These are phyloP conservation scores for Lampropteryx suffumata DNA, from an alignment of 2,888 invertebrate genomes.

Conservation along the genomic window DNA sequence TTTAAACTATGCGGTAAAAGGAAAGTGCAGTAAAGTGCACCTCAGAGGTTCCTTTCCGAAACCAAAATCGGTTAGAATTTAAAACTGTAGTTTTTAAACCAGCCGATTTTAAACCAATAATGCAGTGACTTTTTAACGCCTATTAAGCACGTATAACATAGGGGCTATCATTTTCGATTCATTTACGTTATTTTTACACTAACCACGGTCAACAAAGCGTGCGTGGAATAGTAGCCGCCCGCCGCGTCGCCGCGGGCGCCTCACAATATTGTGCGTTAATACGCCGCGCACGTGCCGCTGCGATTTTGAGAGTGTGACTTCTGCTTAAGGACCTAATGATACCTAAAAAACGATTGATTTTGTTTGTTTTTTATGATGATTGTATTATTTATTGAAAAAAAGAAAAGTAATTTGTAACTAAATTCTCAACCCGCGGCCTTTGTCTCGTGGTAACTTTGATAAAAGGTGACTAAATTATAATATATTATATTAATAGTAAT, in stretches of 20 bases:
- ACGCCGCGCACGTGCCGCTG: conserved; percentile 52
- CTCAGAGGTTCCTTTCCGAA: too few relatives aligned
- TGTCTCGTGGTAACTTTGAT: too few relatives aligned
- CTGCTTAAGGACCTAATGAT: conserved; percentile 39
- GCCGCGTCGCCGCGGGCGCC: conserved; percentile 56
- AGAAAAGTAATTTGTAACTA: too few relatives aligned
- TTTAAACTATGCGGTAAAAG: too few relatives aligned
- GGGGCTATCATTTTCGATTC: conserved; percentile 35
- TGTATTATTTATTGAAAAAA: too few relatives aligned
- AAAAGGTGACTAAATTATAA: too few relatives aligned
- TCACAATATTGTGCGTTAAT: conserved; percentile 55
- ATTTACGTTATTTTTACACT: conserved; percentile 41
- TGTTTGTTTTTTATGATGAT: too few relatives aligned
- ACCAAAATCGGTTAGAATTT: too few relatives aligned
- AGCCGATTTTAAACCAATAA: background rate
- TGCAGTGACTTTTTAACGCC: conserved; percentile 22
- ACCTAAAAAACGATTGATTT: conserved; percentile 13
- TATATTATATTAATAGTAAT: too few relatives aligned
- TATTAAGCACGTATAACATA: conserved; percentile 28
- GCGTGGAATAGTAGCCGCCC: conserved; percentile 38
- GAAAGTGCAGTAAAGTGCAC: too few relatives aligned
- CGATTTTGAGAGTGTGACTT: conserved; percentile 47
- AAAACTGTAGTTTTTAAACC: too few relatives aligned
- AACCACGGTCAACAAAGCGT: conserved; percentile 37
- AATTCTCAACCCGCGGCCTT: too few relatives aligned